phyloP scores from a whole-genome alignment of 2,113 vertebrate genomes.

The Campylorhamphus procurvoides region DNA sequence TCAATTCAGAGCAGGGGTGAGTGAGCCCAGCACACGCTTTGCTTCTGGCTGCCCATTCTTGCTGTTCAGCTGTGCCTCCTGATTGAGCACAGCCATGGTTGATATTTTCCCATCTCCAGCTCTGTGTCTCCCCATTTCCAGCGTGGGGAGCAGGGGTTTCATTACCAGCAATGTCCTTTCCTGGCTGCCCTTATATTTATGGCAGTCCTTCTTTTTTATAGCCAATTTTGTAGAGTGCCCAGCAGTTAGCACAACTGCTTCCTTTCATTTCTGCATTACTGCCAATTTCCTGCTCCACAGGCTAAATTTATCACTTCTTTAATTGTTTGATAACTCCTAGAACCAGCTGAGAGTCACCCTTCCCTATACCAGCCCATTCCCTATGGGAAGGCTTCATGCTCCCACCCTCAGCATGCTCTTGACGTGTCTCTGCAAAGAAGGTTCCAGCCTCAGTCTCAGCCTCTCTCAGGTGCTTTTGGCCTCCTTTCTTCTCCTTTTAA shows the following conservation, averaged over 20 bases:
- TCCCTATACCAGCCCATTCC: not conserved
- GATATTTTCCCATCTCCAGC: not conserved
- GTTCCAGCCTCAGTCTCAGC: not conserved
- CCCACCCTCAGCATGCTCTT: not conserved
- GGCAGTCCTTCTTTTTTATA: conserved; percentile 56
- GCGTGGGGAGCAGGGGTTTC: conserved; percentile 2
- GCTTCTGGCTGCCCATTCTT: not conserved
- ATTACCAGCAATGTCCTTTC: conserved; percentile 55
- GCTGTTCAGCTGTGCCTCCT: not conserved
- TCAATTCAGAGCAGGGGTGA: not conserved
- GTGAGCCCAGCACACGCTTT: not conserved
- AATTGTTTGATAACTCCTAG: conserved; percentile 58
- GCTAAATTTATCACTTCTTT: conserved; percentile 61
- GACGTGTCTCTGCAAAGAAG: not conserved
- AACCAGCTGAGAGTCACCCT: conserved; percentile 1
- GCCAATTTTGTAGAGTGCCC: conserved; percentile 66
- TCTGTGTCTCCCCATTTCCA: conserved; percentile 17
- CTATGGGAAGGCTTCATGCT: not conserved
- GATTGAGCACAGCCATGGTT: not conserved
- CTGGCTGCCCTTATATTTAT: conserved; percentile 42
- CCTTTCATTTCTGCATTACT: conserved; percentile 51
- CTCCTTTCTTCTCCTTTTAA: not conserved
- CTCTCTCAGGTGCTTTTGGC: not conserved
- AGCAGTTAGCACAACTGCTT: conserved; percentile 57
- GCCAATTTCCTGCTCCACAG: conserved; percentile 58